Conservation (phyloP, 2,888 invertebrate species). For the Lepas anatifera region DNA sequence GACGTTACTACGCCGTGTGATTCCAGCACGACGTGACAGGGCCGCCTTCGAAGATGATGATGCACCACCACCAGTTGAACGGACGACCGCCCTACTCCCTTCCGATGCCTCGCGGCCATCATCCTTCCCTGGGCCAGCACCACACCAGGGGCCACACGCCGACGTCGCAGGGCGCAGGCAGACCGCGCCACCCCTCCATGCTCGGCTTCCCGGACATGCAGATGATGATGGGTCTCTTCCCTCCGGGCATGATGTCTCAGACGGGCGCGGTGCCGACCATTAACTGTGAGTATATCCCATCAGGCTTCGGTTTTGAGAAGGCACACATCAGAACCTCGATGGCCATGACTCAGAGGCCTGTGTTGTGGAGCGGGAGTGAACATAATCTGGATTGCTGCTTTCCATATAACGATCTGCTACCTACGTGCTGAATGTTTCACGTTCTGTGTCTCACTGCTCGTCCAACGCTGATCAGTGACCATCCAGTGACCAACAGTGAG, state of each 20-base stretch:
- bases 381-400: too few relatives aligned
- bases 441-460: too few relatives aligned
- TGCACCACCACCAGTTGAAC: not conserved
- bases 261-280: not conserved
- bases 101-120: not conserved
- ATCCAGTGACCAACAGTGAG: too few relatives aligned
- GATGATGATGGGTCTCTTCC: not conserved
- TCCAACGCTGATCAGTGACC: too few relatives aligned
- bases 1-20: too few relatives aligned
- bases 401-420: too few relatives aligned
- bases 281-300: not conserved
- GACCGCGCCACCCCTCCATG: not conserved
- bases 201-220: not conserved
- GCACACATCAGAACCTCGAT: too few relatives aligned
- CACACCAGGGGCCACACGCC: not conserved
- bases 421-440: too few relatives aligned
- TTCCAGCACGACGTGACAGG: not conserved
- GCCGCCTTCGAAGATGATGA: not conserved
- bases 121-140: not conserved
- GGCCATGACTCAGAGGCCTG: too few relatives aligned
- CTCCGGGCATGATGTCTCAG: not conserved
- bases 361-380: too few relatives aligned
- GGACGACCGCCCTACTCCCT: not conserved
- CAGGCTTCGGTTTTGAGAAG: too few relatives aligned
- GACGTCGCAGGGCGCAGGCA: not conserved